Evolutionary conservation across 2,888 invertebrate species (phyloP), one percentile per base, ranked within the genome.

Genomic region (Temnothorax ravouxi): DNA sequence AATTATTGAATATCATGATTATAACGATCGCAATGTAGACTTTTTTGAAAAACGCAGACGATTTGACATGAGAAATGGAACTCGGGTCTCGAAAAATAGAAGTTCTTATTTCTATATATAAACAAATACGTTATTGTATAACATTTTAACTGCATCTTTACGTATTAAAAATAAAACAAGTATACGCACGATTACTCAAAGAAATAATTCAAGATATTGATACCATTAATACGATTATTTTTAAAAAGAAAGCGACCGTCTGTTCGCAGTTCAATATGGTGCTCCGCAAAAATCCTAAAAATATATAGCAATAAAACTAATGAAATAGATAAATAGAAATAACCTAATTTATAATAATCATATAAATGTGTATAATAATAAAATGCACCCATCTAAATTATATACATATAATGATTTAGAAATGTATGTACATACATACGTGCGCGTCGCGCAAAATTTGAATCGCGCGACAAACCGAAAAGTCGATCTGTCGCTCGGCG

Each of bases 401-500:
- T 47, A 47, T 11, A 47, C 29, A 29, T 29, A 29, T 29, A 34
- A 34, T 5, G 5, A 47, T 4, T 47, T 15, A 15, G 1, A 47
- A 47, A 47, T 29, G n/a, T n/a, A n/a, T n/a, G n/a, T n/a, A n/a
- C n/a, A n/a, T n/a, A n/a, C n/a, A 15, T 25, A 29, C 44, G 18
- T 25, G 18, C 50, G 47, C 44, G 11, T 47, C 21, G 34, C 34
- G 15, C 15, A 38, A 25, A 41, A 38, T 50, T 34, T 54, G 6
- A 56, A 41, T 18, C 44, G 25, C 52, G 34, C 74, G 29, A 59
- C 15, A 74, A 25, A 41, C 29, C 74, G 41, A 44, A 15, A 59
- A 13, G 11, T 44, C 72, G 74, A 74, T 74, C 18, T 9, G n/a
- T 18, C 41, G 25, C 56, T 9, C 67, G 29, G n/a, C 67, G n/a